These are phyloP conservation scores for Lycophotia porphyrea DNA, from an alignment of 2,888 invertebrate species.

Conservation along the genomic window DNA sequence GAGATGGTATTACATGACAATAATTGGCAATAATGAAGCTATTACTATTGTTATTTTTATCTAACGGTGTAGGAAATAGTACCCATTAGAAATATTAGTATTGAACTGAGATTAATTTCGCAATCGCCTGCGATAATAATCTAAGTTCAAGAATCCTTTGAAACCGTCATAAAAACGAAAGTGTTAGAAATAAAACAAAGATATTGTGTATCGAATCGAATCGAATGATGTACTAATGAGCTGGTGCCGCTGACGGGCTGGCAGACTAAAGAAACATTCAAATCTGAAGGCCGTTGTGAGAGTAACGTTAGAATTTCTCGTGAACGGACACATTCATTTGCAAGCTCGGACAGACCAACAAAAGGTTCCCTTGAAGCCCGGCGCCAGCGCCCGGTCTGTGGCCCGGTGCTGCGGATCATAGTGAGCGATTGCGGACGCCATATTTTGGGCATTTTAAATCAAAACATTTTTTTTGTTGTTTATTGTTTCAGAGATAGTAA, in stretches of 20 bases:
- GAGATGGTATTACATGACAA: constrained; percentile 8
- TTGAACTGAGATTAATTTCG: not conserved
- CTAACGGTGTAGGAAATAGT: not conserved
- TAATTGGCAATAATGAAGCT: constrained; percentile 24
- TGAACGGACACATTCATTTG: constrained; percentile 22
- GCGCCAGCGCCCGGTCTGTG: not conserved
- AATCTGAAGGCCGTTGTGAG: constrained; percentile 27
- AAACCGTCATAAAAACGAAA: not conserved
- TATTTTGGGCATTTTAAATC: constrained; percentile 35
- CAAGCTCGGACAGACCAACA: constrained; percentile 18
- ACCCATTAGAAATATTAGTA: not conserved
- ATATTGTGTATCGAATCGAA: too few relatives aligned
- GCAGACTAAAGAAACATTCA: constrained; percentile 3
- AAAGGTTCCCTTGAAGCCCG: constrained; percentile 6
- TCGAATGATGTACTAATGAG: constrained; percentile 7
- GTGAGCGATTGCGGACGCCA: not conserved
- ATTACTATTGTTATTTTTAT: not conserved
- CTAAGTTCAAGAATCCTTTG: not conserved
- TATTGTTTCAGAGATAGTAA: constrained; percentile 21
- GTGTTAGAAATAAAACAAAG: not conserved
- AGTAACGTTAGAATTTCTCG: constrained; percentile 5
- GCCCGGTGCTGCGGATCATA: not conserved
- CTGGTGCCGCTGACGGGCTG: not conserved
- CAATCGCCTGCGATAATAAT: not conserved
- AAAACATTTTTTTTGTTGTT: constrained; percentile 32